phyloP scores from a whole-genome alignment of 2,888 invertebrate species.

The Tromatobia lineatoria region DNA sequence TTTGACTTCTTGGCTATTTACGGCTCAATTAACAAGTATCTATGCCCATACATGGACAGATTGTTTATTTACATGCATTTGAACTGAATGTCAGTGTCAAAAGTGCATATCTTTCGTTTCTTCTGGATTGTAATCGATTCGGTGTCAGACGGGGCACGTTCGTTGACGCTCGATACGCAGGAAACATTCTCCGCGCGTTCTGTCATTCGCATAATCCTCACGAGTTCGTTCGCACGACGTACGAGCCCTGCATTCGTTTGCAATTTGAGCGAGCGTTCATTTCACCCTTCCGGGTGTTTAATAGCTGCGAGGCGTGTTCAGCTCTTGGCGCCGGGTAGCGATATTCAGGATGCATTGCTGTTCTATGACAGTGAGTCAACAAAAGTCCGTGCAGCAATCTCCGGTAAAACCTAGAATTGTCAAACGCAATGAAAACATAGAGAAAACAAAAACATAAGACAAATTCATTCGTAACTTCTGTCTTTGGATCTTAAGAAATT shows the following conservation, averaged over 20 bases:
- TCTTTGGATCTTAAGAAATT: constrained; percentile 50
- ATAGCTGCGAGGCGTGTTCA: constrained; percentile 51
- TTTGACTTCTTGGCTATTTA: neutral
- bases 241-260: constrained; percentile 61
- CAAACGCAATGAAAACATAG: constrained; percentile 30
- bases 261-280: neutral
- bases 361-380: constrained; percentile 50
- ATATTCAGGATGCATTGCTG: constrained; percentile 31
- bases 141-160: constrained; percentile 10
- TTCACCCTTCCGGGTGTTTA: constrained; percentile 44
- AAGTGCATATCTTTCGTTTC: neutral
- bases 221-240: constrained; percentile 60
- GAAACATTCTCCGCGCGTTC: constrained; percentile 17
- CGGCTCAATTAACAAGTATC: neutral
- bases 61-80: too few relatives aligned
- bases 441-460: neutral
- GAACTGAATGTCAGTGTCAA: neutral
- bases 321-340: constrained; percentile 55
- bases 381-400: constrained; percentile 58
- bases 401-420: constrained; percentile 27
- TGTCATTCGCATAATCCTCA: constrained; percentile 65
- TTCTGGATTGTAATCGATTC: constrained; percentile 24
- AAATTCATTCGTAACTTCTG: constrained; percentile 15
- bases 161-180: constrained; percentile 33
- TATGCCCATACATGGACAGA: too few relatives aligned